Evolutionary conservation across 2,888 invertebrate species (phyloP).

Genomic region (Nycteola revayana): DNA sequence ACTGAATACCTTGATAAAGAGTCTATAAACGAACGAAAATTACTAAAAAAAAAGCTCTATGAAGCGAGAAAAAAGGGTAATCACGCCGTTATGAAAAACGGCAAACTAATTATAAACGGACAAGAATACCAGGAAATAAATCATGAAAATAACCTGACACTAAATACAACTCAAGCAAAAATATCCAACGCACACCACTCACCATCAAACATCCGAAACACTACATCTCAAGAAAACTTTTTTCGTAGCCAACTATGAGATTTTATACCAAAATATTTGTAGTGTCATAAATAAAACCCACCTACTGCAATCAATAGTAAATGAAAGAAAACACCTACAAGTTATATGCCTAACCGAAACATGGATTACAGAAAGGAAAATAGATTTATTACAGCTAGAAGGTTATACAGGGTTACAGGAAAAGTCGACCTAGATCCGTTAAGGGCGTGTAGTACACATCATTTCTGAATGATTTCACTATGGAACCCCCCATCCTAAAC

Average conservation of each 20-base stretch:
- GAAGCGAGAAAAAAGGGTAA: not conserved
- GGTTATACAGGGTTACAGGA: too few species aligned
- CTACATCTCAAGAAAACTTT: not conserved
- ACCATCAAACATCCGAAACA: not conserved
- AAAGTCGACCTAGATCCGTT: too few species aligned
- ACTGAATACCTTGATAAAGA: not conserved
- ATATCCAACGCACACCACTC: not conserved
- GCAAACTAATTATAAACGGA: not conserved
- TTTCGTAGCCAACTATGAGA: conserved; percentile 1
- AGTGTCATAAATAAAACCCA: conserved; percentile 6
- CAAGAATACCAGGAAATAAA: not conserved
- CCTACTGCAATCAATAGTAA: conserved; percentile 1
- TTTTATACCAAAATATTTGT: conserved; percentile 5
- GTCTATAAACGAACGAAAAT: not conserved
- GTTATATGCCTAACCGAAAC: conserved; percentile 7
- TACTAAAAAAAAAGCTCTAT: not conserved
- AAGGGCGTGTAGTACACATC: too few species aligned
- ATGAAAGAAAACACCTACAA: not conserved
- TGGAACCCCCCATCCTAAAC: too few species aligned
- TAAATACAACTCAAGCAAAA: not conserved
- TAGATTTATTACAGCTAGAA: not conserved
- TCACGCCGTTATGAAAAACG: not conserved
- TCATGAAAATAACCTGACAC: too few species aligned
- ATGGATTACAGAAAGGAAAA: conserved; percentile 2
- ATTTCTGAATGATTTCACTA: too few species aligned